Evolutionary conservation across 2,113 vertebrate species (phyloP).

Genomic region (Monarcha castaneiventris): DNA sequence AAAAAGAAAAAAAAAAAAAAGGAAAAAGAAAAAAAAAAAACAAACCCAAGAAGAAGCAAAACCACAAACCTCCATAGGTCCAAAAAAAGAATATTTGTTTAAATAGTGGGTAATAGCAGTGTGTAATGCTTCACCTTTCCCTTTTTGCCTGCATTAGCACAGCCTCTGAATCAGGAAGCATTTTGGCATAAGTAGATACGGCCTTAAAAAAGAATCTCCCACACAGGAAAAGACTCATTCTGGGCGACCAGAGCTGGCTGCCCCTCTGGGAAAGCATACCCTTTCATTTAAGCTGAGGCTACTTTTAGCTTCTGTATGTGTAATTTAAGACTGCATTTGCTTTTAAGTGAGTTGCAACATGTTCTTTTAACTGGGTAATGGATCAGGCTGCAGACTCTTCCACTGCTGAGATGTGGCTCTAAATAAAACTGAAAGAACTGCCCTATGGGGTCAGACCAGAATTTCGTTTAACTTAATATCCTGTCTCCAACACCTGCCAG

Average conservation of each 20-base stretch:
- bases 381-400: neutral
- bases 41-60: neutral
- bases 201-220: slow-evolving; percentile 21
- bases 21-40: fast-evolving
- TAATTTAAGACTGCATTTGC: slow-evolving; percentile 51
- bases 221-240: slow-evolving; percentile 30
- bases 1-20: neutral
- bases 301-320: slow-evolving; percentile 18
- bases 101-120: neutral
- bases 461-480: slow-evolving; percentile 13
- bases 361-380: slow-evolving; percentile 45
- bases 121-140: neutral
- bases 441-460: slow-evolving; percentile 20
- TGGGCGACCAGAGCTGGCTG: neutral
- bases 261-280: slow-evolving; percentile 13
- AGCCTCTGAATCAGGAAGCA: neutral
- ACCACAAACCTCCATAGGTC: neutral
- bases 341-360: slow-evolving; percentile 43
- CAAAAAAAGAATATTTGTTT: slow-evolving; percentile 30
- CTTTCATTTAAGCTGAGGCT: slow-evolving; percentile 41
- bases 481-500: neutral
- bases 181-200: neutral
- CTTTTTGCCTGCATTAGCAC: slow-evolving; percentile 2
- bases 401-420: neutral
- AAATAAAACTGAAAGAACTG: slow-evolving; percentile 52